Base-by-base conservation (phyloP, 2,888 invertebrate species). In the Linnaemya tessellans region DNA sequence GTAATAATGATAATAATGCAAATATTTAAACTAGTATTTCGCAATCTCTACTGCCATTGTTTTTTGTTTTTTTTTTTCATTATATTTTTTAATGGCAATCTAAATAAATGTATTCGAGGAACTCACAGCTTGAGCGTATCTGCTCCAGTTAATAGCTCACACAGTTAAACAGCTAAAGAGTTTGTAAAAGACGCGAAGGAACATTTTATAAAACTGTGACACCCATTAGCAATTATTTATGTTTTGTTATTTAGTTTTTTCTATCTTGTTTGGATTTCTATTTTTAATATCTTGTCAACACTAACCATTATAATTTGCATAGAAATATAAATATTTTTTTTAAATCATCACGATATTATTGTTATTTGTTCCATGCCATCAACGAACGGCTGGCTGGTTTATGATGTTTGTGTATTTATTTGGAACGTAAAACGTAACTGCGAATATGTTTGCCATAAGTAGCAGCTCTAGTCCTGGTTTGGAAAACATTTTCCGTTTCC, bases 1-100 rank as follows among this genome's bases (percentile, higher is more conserved):
- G 22, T 70, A 62, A 77, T 74, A 78, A 68, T 78, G n/a, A 70
- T 51, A 71, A 79, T 78, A 81, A 81, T 78, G 62, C 35, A 70
- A 81, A 81, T 70, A 73, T 67, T 51, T 78, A 35, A 41, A 49
- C 77, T 46, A 43, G 38, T 60, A 73, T 54, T 54, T 71, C 30
- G 10, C 51, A 51, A 22, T 58, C 35, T 11, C 7, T 46, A 15
- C 8, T 62, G 54, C 15, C 22, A 41, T 22, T 58, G 3, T 77
- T 67, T 4, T 30, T 35, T 68, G 22, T 41, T 41, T 43, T 74
- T 35, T 51, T 70, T 18, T 56, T 13, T n/a, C n/a, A n/a, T n/a
- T 64, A 30, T 13, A 46, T 71, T 67, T 70, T 62, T 41, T 54
- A 41, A 35, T 67, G 58, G 8, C 11, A 38, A 68, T 22, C 9